phyloP scores from a whole-genome alignment of 2,113 vertebrate genomes.

The Aepyceros melampus region DNA sequence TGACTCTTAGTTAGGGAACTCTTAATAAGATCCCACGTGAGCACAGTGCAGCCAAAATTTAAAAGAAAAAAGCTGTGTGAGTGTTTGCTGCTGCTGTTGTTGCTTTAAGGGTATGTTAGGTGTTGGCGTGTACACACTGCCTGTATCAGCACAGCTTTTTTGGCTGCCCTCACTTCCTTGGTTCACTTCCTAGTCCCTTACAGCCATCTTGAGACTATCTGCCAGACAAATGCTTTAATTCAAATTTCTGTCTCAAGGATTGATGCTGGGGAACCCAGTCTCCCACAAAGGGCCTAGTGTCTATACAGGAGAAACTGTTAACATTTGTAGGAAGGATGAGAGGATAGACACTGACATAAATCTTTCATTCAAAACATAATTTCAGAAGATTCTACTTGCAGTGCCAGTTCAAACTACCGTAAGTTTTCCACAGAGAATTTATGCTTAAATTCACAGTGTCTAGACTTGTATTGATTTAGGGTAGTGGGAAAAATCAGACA shows the following conservation, averaged over 20 bases:
- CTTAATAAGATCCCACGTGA: background rate
- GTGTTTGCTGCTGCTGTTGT: background rate
- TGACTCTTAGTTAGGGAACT: background rate
- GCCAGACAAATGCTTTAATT: background rate
- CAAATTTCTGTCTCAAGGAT: background rate
- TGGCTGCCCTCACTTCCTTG: background rate
- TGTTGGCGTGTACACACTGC: background rate
- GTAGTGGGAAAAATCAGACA: background rate
- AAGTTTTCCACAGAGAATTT: background rate
- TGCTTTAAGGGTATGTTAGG: background rate
- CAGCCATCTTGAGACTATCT: background rate
- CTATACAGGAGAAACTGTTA: background rate
- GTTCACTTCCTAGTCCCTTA: background rate
- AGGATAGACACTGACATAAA: background rate
- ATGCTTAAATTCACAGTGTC: background rate
- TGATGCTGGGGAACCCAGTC: background rate
- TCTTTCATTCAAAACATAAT: background rate
- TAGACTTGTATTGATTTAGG: slow-evolving; percentile 1
- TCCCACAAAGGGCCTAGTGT: background rate
- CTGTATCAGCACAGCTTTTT: background rate
- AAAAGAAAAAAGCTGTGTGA: background rate
- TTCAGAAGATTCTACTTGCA: background rate
- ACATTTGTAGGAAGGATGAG: background rate
- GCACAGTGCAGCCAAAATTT: background rate
- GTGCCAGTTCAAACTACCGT: background rate